Percentiles rank a stretch among this genome's conserved stretches.
These are phyloP conservation scores for Tenebrio molitor DNA, from an alignment of 1,140 invertebrate species.

Conservation along the genomic window DNA sequence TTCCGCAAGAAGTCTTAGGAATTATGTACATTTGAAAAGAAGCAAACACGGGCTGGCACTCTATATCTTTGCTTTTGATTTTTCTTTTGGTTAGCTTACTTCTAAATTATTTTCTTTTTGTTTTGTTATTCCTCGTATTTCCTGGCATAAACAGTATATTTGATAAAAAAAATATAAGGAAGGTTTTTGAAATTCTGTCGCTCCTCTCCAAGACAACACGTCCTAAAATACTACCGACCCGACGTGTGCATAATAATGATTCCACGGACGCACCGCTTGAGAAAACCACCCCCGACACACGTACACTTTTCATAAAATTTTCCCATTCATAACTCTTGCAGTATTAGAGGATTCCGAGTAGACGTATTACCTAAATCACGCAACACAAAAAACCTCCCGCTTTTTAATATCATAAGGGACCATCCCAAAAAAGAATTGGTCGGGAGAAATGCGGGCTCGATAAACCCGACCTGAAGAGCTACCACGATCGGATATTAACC, in stretches of 20 bases:
- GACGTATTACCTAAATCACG: background rate
- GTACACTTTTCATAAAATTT: background rate
- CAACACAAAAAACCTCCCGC: background rate
- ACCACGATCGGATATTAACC: background rate
- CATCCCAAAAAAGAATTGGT: background rate
- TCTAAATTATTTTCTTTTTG: too few relatives aligned
- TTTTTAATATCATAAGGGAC: constrained; percentile 24
- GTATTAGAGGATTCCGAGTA: background rate
- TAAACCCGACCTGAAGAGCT: constrained; percentile 19
- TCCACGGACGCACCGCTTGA: too few relatives aligned
- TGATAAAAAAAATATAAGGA: background rate
- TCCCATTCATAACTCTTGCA: background rate
- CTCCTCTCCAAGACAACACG: background rate
- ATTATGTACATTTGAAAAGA: too few relatives aligned
- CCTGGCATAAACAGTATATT: too few relatives aligned
- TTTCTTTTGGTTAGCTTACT: too few relatives aligned
- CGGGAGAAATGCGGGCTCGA: constrained; percentile 4
- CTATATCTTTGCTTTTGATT: too few relatives aligned
- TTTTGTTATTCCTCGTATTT: too few relatives aligned
- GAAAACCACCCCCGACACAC: too few relatives aligned
- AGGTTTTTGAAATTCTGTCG: too few relatives aligned
- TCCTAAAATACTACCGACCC: background rate
- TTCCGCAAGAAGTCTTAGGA: too few relatives aligned
- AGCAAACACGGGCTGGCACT: too few relatives aligned
- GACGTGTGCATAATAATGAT: background rate